These are phyloP conservation scores for Trachymyrmex septentrionalis DNA, from an alignment of 1,140 invertebrate species.

Conservation along the genomic window DNA sequence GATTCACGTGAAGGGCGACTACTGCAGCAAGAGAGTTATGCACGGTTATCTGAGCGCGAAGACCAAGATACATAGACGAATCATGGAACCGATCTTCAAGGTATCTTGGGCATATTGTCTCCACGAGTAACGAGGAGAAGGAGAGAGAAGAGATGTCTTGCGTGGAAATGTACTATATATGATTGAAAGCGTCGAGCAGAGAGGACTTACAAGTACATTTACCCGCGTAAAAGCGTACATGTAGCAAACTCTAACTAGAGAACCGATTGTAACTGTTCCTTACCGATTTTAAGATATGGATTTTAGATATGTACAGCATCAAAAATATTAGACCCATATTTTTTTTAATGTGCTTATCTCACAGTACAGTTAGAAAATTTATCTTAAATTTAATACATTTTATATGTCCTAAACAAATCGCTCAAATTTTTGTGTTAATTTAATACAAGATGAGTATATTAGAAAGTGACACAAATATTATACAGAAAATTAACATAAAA, in stretches of 20 bases:
- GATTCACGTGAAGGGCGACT: conserved; percentile 26
- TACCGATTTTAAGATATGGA: too few species aligned
- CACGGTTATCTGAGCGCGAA: conserved; percentile 31
- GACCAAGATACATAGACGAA: conserved; percentile 26
- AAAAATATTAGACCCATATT: too few species aligned
- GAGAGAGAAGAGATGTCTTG: neutral
- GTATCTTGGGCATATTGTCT: conserved; percentile 30
- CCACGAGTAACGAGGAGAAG: neutral
- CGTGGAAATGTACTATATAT: neutral
- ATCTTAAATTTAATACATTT: too few species aligned
- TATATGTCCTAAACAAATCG: too few species aligned
- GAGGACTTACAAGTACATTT: neutral
- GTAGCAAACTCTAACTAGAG: neutral
- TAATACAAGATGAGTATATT: too few species aligned
- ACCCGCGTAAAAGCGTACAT: neutral
- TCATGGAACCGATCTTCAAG: conserved; percentile 23
- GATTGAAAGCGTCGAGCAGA: conserved; percentile 17
- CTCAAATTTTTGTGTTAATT: too few species aligned
- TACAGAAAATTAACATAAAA: too few species aligned
- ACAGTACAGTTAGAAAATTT: too few species aligned
- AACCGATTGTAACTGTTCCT: too few species aligned
- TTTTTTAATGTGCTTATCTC: too few species aligned
- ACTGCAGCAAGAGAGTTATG: conserved; percentile 28
- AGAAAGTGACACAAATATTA: too few species aligned
- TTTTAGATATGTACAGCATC: too few species aligned